Evolutionary conservation across 2,888 invertebrate genomes (phyloP).

Genomic region (Drosophila putrida): DNA sequence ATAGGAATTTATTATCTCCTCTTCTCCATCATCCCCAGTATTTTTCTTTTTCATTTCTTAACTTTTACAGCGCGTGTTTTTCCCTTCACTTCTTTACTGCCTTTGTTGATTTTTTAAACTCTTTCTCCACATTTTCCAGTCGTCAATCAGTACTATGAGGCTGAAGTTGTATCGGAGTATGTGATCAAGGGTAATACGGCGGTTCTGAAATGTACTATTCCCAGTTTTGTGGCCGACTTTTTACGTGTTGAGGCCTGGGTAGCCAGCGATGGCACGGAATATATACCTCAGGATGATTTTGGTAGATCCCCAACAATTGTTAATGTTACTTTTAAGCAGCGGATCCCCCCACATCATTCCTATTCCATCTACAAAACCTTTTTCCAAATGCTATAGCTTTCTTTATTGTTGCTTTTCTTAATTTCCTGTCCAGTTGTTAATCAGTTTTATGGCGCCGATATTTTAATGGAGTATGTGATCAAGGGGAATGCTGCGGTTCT

Average conservation of each 20-base stretch:
- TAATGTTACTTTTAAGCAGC: constrained; percentile 22
- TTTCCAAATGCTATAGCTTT: constrained; percentile 5
- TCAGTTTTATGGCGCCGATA: constrained; percentile 90
- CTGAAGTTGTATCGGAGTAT: constrained; percentile 95
- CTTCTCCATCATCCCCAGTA: neutral
- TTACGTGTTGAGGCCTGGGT: constrained; percentile 95
- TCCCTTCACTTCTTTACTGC: constrained; percentile 4
- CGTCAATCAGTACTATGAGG: constrained; percentile 95
- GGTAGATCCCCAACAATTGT: constrained; percentile 86
- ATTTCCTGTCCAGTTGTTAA: constrained; percentile 87
- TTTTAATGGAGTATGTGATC: constrained; percentile 91
- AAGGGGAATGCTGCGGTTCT: constrained; percentile 90
- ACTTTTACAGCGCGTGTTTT: constrained; percentile 11
- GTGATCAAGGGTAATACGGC: constrained; percentile 95
- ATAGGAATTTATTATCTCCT: constrained; percentile 1
- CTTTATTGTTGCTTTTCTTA: constrained; percentile 16
- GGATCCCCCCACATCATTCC: constrained; percentile 12
- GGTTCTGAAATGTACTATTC: constrained; percentile 94
- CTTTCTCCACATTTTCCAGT: constrained; percentile 86
- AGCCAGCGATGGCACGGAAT: constrained; percentile 89
- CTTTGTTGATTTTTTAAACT: constrained; percentile 1
- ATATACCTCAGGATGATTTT: constrained; percentile 90
- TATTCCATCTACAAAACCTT: neutral
- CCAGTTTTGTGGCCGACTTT: constrained; percentile 96
- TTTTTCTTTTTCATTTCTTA: constrained; percentile 18